Evolutionary conservation across 2,113 vertebrate species (phyloP).

Genomic region (Notothenia coriiceps): DNA sequence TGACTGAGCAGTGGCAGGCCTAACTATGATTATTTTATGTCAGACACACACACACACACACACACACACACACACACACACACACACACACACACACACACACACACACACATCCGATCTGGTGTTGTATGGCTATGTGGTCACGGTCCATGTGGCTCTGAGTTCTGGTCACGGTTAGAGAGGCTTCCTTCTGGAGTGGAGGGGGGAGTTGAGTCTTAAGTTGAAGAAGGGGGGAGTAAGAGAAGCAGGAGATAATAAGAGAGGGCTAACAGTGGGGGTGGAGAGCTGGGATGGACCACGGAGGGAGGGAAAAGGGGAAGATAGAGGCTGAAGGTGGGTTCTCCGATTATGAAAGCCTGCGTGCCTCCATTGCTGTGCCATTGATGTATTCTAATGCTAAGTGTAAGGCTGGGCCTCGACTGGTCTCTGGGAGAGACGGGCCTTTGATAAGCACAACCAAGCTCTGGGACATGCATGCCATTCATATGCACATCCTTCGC

Average conservation of each 20-base stretch:
- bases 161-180: constrained; percentile 79
- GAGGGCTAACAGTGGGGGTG: constrained; percentile 64
- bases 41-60: constrained; percentile 42
- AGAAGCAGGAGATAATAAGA: constrained; percentile 71
- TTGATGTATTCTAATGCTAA: constrained; percentile 85
- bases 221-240: constrained; percentile 44
- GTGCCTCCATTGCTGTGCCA: constrained; percentile 69
- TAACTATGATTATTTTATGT: constrained; percentile 72
- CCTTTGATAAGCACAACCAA: constrained; percentile 76
- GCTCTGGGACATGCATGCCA: constrained; percentile 58
- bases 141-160: constrained; percentile 74
- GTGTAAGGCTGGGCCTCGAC: constrained; percentile 72
- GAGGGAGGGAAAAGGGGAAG: constrained; percentile 61
- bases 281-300: constrained; percentile 58
- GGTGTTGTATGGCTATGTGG: constrained; percentile 68
- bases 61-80: constrained; percentile 32
- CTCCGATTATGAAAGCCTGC: constrained; percentile 73
- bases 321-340: constrained; percentile 73
- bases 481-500: constrained; percentile 77
- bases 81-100: constrained; percentile 44
- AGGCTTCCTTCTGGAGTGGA: constrained; percentile 73
- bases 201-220: constrained; percentile 59
- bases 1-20: constrained; percentile 64
- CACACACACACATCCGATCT: constrained; percentile 49
- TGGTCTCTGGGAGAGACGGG: constrained; percentile 69